These are phyloP conservation scores for Characodon lateralis DNA, from an alignment of 2,797 vertebrate genomes.

Conservation along the genomic window DNA sequence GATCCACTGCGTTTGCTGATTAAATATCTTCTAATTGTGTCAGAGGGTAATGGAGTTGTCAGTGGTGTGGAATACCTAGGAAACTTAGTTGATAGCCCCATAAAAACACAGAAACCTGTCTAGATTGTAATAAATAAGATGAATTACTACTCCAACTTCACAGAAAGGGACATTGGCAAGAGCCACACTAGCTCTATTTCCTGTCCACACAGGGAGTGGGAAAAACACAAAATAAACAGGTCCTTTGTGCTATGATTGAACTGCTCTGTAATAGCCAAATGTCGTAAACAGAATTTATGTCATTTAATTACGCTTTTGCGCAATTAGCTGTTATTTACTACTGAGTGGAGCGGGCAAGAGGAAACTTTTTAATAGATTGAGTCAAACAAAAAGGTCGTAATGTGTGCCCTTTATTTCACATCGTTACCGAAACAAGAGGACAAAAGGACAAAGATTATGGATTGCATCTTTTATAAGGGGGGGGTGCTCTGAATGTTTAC, in stretches of 20 bases:
- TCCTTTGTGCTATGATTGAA: slow-evolving; percentile 47
- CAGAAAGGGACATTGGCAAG: slow-evolving; percentile 41
- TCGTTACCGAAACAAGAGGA: slow-evolving; percentile 63
- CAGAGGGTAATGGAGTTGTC: slow-evolving; percentile 30
- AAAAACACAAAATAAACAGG: slow-evolving; percentile 11
- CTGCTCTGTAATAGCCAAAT: slow-evolving; percentile 61
- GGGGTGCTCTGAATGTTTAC: slow-evolving; percentile 33
- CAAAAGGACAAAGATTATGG: slow-evolving; percentile 26
- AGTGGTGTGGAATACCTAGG: slow-evolving; percentile 39
- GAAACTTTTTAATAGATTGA: slow-evolving; percentile 45
- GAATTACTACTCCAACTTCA: slow-evolving; percentile 53
- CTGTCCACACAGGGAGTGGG: slow-evolving; percentile 5
- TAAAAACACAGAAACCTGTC: slow-evolving; percentile 24
- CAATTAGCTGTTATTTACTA: slow-evolving; percentile 82
- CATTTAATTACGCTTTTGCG: slow-evolving; percentile 83
- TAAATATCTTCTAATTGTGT: slow-evolving; percentile 46
- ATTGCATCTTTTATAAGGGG: slow-evolving; percentile 32
- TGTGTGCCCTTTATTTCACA: slow-evolving; percentile 67
- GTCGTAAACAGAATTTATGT: slow-evolving; percentile 81
- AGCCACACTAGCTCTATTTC: slow-evolving; percentile 40
- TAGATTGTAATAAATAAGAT: slow-evolving; percentile 62
- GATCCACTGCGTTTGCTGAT: slow-evolving; percentile 24
- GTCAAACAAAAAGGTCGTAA: slow-evolving; percentile 65
- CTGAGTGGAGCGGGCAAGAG: slow-evolving; percentile 60
- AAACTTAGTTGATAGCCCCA: slow-evolving; percentile 6